These are phyloP conservation scores for Aphodius sticticus DNA, from an alignment of 2,888 invertebrate genomes.

Conservation along the genomic window DNA sequence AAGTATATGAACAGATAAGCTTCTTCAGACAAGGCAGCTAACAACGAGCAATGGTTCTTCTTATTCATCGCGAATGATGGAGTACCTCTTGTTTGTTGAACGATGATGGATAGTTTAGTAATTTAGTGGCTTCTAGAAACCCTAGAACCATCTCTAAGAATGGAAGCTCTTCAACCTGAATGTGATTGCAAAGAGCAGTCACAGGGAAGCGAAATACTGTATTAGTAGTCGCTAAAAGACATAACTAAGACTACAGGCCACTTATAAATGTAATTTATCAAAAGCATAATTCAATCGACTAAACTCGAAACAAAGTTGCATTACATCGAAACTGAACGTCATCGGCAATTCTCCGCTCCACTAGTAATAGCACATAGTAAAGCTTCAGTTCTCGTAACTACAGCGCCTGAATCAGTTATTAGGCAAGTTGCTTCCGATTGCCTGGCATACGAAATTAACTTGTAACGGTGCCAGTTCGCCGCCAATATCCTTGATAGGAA, in stretches of 20 bases:
- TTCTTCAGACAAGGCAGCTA: too few species aligned
- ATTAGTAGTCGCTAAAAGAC: too few species aligned
- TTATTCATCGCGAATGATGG: too few species aligned
- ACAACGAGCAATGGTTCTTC: too few species aligned
- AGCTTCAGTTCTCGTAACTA: background rate
- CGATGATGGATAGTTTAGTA: too few species aligned
- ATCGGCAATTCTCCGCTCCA: background rate
- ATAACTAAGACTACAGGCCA: background rate
- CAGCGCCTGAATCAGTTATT: background rate
- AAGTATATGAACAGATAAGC: too few species aligned
- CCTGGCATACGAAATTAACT: background rate
- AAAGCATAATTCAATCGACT: background rate
- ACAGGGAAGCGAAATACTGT: too few species aligned
- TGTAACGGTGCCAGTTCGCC: slow-evolving; percentile 8
- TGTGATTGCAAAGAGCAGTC: too few species aligned
- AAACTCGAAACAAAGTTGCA: background rate
- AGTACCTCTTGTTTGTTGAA: too few species aligned
- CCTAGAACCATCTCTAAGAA: too few species aligned
- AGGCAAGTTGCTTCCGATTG: background rate
- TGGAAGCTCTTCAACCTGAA: too few species aligned
- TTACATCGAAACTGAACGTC: background rate
- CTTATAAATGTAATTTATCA: background rate
- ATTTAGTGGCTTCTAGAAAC: too few species aligned
- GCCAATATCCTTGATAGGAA: slow-evolving; percentile 18
- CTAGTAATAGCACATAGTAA: background rate